These are phyloP conservation scores for Rapana venosa DNA, from an alignment of 2,888 invertebrate species.

Conservation along the genomic window DNA sequence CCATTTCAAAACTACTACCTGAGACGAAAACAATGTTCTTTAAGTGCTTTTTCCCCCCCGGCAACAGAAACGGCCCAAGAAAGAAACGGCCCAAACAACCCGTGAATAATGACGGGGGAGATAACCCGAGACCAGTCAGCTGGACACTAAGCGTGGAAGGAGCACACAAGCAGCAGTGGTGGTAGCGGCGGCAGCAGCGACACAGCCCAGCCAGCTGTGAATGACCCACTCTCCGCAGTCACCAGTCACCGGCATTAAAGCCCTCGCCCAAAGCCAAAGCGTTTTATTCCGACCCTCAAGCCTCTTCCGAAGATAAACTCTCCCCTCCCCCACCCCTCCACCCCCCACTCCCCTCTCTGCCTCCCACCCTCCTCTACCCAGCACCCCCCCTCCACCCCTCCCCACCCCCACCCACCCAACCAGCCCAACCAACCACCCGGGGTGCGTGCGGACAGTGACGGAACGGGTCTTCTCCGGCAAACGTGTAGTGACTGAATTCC, in stretches of 20 bases:
- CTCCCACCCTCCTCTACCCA: background rate
- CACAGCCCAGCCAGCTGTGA: background rate
- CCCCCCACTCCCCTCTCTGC: background rate
- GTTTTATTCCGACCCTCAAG: background rate
- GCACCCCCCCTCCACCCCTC: background rate
- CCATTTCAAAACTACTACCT: too few relatives aligned
- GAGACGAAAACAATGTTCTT: too few relatives aligned
- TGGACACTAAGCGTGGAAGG: background rate
- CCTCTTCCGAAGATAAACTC: background rate
- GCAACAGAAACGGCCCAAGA: too few relatives aligned
- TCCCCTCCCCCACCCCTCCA: background rate
- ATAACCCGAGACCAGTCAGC: background rate
- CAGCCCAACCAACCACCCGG: background rate
- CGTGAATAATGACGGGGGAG: too few relatives aligned
- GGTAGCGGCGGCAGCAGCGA: too few relatives aligned
- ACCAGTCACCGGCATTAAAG: background rate
- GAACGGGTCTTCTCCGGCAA: background rate
- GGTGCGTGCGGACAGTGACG: background rate
- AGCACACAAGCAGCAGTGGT: too few relatives aligned
- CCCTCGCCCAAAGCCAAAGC: background rate
- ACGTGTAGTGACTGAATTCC: slow-evolving; percentile 18
- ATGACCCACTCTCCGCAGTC: background rate
- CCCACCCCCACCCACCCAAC: background rate
- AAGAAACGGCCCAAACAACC: too few relatives aligned
- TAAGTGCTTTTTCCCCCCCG: too few relatives aligned